A percentile compares a stretch with the other conserved stretches of the same genome.
These are phyloP conservation scores for Ophion slaviceki DNA, from an alignment of 2,888 invertebrate genomes.

Conservation along the genomic window DNA sequence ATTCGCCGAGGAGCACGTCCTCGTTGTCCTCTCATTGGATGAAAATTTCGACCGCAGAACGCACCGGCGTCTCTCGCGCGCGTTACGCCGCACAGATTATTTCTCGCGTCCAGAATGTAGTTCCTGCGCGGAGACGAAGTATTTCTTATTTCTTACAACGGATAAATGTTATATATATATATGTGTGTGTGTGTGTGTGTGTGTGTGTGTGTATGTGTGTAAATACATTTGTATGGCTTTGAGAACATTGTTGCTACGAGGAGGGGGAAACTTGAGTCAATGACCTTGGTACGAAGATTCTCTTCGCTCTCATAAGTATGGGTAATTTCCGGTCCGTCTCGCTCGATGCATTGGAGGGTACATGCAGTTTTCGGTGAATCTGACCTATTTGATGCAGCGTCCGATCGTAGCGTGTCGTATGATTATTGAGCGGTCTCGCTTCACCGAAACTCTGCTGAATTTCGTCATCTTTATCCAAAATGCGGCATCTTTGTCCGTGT, in stretches of 20 bases:
- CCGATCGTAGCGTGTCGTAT: background rate
- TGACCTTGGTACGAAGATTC: slow-evolving; percentile 15
- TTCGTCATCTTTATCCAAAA: slow-evolving; percentile 1
- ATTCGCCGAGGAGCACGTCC: slow-evolving; percentile 57
- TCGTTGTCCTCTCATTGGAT: slow-evolving; percentile 45
- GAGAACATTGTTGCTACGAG: background rate
- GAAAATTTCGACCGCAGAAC: slow-evolving; percentile 46
- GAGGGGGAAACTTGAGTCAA: slow-evolving; percentile 21
- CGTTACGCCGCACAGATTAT: slow-evolving; percentile 22
- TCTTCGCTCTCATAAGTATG: slow-evolving; percentile 40
- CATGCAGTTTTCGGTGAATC: slow-evolving; percentile 24
- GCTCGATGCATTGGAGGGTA: slow-evolving; percentile 17
- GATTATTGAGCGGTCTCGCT: slow-evolving; percentile 22
- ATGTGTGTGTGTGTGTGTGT: no score
- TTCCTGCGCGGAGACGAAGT: slow-evolving; percentile 43
- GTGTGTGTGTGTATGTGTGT: no score
- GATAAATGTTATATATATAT: background rate
- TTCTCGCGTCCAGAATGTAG: slow-evolving; percentile 53
- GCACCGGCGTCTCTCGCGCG: slow-evolving; percentile 40
- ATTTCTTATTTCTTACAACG: slow-evolving; percentile 9
- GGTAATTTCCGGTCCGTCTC: slow-evolving; percentile 33
- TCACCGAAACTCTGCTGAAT: slow-evolving; percentile 27
- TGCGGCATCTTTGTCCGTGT: background rate
- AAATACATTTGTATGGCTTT: no score
- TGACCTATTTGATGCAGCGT: slow-evolving; percentile 30